Evolutionary conservation across 2,888 invertebrate species (phyloP).

Genomic region (Tachina fera): DNA sequence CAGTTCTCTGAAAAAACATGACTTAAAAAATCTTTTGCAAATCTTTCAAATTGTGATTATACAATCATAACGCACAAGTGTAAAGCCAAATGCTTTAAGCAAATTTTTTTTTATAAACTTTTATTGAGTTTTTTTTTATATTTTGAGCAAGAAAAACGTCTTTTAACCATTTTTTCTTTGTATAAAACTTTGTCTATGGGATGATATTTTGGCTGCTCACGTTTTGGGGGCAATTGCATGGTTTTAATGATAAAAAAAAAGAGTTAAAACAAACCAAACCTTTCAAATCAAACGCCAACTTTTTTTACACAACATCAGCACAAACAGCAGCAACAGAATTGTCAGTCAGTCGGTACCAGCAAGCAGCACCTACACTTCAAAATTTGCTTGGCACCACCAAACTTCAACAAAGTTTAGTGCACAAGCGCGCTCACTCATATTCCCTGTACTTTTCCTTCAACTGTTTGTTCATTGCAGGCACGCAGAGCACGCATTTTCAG

Average conservation of each 20-base stretch:
- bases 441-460: neutral
- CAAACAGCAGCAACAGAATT: constrained; percentile 15
- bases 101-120: neutral
- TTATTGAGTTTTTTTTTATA: neutral
- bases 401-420: constrained; percentile 41
- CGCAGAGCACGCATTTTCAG: constrained; percentile 82
- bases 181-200: constrained; percentile 16
- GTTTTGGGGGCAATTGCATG: constrained; percentile 68
- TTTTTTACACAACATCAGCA: constrained; percentile 15
- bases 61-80: constrained; percentile 64
- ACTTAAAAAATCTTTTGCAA: constrained; percentile 25
- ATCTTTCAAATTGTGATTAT: constrained; percentile 34
- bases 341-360: constrained; percentile 15
- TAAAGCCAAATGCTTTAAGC: constrained; percentile 49
- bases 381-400: constrained; percentile 28
- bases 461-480: constrained; percentile 70
- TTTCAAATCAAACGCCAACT: constrained; percentile 52
- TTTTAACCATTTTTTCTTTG: constrained; percentile 21
- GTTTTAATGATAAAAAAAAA: constrained; percentile 60
- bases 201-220: constrained; percentile 66
- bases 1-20: constrained; percentile 33
- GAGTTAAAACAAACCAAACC: constrained; percentile 11
- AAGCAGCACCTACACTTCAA: constrained; percentile 67
- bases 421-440: constrained; percentile 26
- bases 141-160: constrained; percentile 22